Evolutionary conservation across 1,140 invertebrate species (phyloP).

Genomic region (Cotesia typhae): DNA sequence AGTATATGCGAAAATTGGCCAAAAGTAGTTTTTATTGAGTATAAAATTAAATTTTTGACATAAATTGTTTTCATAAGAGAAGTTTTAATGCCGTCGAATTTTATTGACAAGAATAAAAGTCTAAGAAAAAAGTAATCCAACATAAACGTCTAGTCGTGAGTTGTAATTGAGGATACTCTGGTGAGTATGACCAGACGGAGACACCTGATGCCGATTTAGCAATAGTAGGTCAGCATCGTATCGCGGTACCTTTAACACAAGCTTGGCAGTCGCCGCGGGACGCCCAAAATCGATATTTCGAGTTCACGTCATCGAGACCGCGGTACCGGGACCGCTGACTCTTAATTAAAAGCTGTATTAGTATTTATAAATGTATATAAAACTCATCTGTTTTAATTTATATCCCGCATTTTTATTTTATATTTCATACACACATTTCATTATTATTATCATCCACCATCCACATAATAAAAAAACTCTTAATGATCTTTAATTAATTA

Average conservation of each 20-base stretch:
- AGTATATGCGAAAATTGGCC: too few species aligned
- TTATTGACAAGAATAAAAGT: too few species aligned
- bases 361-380: neutral
- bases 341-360: constrained; percentile 20
- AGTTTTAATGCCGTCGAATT: too few species aligned
- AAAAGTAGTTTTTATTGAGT: too few species aligned
- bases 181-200: too few species aligned
- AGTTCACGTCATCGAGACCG: constrained; percentile 20
- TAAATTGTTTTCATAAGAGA: too few species aligned
- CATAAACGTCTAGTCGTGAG: too few species aligned
- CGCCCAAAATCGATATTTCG: constrained; percentile 25
- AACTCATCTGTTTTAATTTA: constrained; percentile 12
- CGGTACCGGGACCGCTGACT: neutral
- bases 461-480: too few species aligned
- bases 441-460: neutral
- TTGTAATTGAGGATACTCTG: neutral
- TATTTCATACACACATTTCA: neutral
- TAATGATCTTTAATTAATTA: too few species aligned
- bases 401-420: constrained; percentile 10
- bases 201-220: neutral
- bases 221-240: constrained; percentile 19
- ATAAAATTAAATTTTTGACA: too few species aligned
- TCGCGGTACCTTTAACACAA: constrained; percentile 9
- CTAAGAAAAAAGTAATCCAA: too few species aligned
- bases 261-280: constrained; percentile 3